Percentiles rank a stretch among this genome's conserved stretches.
Evolutionary conservation across 1,140 invertebrate genomes (phyloP).

Genomic region (Paraescarpia echinospica): DNA sequence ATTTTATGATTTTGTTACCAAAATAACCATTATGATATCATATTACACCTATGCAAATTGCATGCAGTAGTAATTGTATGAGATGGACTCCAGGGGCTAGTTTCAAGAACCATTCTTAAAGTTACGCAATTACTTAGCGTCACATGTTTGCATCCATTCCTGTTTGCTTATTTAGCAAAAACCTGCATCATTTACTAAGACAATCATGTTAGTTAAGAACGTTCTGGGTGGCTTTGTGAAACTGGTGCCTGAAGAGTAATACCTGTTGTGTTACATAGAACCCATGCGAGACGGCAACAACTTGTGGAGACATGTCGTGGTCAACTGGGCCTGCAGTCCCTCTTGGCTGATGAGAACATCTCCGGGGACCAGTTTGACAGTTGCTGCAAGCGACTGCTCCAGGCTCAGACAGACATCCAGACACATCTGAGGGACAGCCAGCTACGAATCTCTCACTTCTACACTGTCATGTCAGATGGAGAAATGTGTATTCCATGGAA

Average conservation of each 20-base stretch:
- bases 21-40: no score
- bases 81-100: no score
- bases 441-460: conserved; percentile 80
- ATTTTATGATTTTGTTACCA: no score
- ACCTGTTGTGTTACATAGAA: conserved; percentile 48
- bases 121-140: no score
- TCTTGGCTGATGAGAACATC: conserved; percentile 87
- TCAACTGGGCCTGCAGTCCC: conserved; percentile 68
- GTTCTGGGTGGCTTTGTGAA: no score
- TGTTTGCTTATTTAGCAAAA: no score
- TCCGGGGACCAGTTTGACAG: conserved; percentile 85
- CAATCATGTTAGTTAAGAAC: no score
- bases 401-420: conserved; percentile 25
- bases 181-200: no score
- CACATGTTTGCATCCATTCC: no score
- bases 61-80: no score
- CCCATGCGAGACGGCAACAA: conserved; percentile 59
- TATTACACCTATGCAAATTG: no score
- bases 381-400: conserved; percentile 71
- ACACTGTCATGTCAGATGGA: conserved; percentile 86
- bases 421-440: background rate
- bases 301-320: conserved; percentile 63
- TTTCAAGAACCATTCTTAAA: no score
- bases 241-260: background rate
- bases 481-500: conserved; percentile 91